Evolutionary conservation across 1,140 invertebrate species (phyloP), one percentile per base, ranked within the genome.

Genomic region (Drosophila mayri): DNA sequence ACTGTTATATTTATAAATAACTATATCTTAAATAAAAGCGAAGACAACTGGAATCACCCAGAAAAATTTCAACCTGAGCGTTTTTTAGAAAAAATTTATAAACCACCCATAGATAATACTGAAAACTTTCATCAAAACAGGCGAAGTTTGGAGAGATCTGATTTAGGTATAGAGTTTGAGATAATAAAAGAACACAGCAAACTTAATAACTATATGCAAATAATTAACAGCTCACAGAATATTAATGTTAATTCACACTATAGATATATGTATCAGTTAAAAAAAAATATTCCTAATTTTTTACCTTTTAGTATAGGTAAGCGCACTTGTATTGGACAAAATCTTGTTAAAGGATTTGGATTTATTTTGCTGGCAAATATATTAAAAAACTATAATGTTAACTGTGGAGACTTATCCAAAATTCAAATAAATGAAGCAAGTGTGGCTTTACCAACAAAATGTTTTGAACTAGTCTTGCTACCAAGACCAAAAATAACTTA

Each of bases 1-100:
- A 97, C 97, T 0, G 94, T 98, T 41, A 94, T 98, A 1, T 97
- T 98, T 81, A 94, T 98, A 32, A 98, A 98, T 87, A 98, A 97
- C 70, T 97, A 97, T 91, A 95, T 97, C 46, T 90, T 98, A 20
- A 97, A 98, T 90, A 96, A 95, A 86, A 96, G 95, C 14, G 93
- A 94, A 0, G 93, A 96, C 35, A 94, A 96, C 43, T 98, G 97
- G 97, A 93, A 94, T 25, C 93, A 95, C 64, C 95, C 98, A 10
- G 81, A 95, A 70, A 93, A 95, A 87, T 97, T 98, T 93, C 93
- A 95, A 83, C 95, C 97, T 14, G 94, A 95, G 88, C 92, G 97
- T 81, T 98, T 98, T 91, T 79, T 97, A 18, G 94, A 95, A 38
- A 52, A 76, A 61, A 64, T 43, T 5, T 25, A 18, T 44, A 52